A percentile compares a stretch with the other conserved stretches of the same genome.
phyloP scores from a whole-genome alignment of 2,888 invertebrate genomes.

The Plemyria rubiginata region DNA sequence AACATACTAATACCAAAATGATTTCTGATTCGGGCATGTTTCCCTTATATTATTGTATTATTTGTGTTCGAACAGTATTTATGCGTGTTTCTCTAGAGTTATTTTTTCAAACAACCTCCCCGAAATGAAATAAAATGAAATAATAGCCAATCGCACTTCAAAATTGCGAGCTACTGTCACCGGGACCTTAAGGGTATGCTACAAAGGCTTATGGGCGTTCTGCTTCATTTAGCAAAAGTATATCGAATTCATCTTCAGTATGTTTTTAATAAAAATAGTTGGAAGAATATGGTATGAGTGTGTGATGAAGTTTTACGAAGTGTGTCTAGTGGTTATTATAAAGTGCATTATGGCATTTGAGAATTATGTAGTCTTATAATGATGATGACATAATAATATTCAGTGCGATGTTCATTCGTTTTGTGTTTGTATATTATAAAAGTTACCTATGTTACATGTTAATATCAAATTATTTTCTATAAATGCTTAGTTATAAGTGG shows the following conservation, averaged over 20 bases:
- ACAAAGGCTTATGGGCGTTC: constrained; percentile 62
- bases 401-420: not conserved
- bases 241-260: constrained; percentile 78
- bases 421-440: not conserved
- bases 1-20: too few relatives aligned
- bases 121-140: too few relatives aligned
- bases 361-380: not conserved
- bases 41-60: too few relatives aligned
- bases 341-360: not conserved
- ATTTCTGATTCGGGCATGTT: too few relatives aligned
- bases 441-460: too few relatives aligned
- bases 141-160: too few relatives aligned
- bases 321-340: constrained; percentile 9
- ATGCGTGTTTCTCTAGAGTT: too few relatives aligned
- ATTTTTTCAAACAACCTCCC: too few relatives aligned
- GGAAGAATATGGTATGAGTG: constrained; percentile 48
- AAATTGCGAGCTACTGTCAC: too few relatives aligned
- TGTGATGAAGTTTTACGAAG: constrained; percentile 15
- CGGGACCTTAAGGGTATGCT: constrained; percentile 56
- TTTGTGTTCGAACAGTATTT: too few relatives aligned
- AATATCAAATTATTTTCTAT: too few relatives aligned
- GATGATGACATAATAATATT: constrained; percentile 1
- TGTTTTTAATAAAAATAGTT: constrained; percentile 70
- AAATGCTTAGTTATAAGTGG: too few relatives aligned
- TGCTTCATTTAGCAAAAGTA: constrained; percentile 84